Evolutionary conservation across 1,140 invertebrate species (phyloP).

Genomic region (Trichonephila inaurata): DNA sequence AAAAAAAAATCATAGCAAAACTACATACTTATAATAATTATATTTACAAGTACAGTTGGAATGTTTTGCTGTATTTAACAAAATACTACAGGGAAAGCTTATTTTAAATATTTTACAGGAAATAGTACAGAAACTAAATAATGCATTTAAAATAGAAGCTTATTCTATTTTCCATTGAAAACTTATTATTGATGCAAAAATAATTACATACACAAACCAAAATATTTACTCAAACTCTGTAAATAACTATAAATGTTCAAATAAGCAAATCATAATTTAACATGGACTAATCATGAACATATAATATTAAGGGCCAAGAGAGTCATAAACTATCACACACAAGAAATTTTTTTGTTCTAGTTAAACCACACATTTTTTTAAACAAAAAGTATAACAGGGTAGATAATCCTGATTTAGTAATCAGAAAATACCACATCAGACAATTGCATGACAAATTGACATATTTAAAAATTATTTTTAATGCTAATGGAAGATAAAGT

Average conservation of each 20-base stretch:
- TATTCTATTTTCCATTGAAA: background rate
- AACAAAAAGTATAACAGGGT: too few species aligned
- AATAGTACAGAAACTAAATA: background rate
- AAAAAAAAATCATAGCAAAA: constrained; percentile 19
- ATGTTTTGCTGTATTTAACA: constrained; percentile 14
- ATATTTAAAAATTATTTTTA: too few species aligned
- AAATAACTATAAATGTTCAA: background rate
- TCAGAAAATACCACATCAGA: too few species aligned
- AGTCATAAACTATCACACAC: too few species aligned
- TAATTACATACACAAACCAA: background rate
- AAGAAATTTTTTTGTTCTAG: too few species aligned
- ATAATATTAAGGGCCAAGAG: too few species aligned
- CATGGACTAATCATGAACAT: too few species aligned
- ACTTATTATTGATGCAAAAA: background rate
- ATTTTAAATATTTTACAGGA: background rate
- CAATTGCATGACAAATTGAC: too few species aligned
- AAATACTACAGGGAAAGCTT: background rate
- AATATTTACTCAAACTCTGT: background rate
- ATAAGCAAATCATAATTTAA: too few species aligned
- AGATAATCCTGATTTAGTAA: too few species aligned
- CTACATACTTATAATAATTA: constrained; percentile 14
- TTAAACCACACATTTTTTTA: too few species aligned
- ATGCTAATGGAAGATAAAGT: too few species aligned
- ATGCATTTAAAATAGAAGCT: background rate
- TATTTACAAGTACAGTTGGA: constrained; percentile 27